A percentile compares a stretch with the other conserved stretches of the same genome.
Evolutionary conservation across 2,113 vertebrate species (phyloP).

Genomic region (Epinephelus fuscoguttatus): DNA sequence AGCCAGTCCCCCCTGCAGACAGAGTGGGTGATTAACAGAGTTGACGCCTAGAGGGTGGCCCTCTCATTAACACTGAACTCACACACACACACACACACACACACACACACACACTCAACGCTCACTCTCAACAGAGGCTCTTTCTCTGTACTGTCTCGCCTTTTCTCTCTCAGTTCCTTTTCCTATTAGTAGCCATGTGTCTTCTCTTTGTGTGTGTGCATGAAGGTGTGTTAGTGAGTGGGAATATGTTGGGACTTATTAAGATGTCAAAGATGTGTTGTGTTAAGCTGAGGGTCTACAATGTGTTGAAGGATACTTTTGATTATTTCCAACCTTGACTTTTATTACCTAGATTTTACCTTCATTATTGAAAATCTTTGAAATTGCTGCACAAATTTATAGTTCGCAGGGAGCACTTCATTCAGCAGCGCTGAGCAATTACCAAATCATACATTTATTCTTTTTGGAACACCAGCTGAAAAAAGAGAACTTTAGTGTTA

Average conservation of each 20-base stretch:
- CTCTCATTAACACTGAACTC: conserved; percentile 81
- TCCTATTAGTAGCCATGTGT: conserved; percentile 26
- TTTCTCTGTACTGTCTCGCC: conserved; percentile 39
- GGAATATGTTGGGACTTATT: background rate
- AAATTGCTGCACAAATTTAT: background rate
- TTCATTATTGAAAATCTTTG: background rate
- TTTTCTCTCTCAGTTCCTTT: conserved; percentile 45
- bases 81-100: conserved; percentile 35
- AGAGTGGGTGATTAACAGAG: conserved; percentile 83
- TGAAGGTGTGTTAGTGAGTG: conserved; percentile 7
- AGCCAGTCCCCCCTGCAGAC: conserved; percentile 78
- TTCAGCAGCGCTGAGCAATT: too few relatives aligned
- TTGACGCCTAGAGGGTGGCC: conserved; percentile 81
- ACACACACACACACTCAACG: conserved; percentile 17
- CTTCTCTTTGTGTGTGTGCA: conserved; percentile 26
- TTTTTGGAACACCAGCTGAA: background rate
- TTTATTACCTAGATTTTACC: background rate
- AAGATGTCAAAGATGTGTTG: background rate
- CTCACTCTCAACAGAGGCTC: conserved; percentile 28
- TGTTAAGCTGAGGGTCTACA: background rate
- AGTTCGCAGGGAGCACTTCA: too few relatives aligned
- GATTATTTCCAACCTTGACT: background rate
- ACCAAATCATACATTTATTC: background rate
- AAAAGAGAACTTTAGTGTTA: background rate
- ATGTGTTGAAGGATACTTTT: background rate